These are phyloP conservation scores for Andrena cerasifolii DNA, from an alignment of 1,140 invertebrate genomes.

Conservation along the genomic window DNA sequence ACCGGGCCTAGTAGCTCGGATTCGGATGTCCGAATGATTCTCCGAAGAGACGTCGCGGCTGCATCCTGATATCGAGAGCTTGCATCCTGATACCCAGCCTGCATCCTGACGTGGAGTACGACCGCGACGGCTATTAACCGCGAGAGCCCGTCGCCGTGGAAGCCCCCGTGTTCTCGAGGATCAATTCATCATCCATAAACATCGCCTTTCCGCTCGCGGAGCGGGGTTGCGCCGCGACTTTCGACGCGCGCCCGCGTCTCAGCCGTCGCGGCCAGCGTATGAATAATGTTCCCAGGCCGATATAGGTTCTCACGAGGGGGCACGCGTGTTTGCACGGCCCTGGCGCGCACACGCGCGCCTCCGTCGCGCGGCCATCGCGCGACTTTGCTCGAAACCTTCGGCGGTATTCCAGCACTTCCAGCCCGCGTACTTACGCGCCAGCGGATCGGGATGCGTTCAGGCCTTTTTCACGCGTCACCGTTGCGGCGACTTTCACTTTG, in stretches of 20 bases:
- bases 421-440: conserved; percentile 6
- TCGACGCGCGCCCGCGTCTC: neutral
- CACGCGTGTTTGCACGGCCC: conserved; percentile 29
- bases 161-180: neutral
- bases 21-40: too few relatives aligned
- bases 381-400: conserved; percentile 38
- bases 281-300: conserved; percentile 18
- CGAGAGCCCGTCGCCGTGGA: too few relatives aligned
- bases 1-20: too few relatives aligned
- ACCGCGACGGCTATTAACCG: too few relatives aligned
- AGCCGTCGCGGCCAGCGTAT: neutral
- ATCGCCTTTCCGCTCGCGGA: neutral
- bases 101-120: too few relatives aligned
- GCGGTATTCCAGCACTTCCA: conserved; percentile 16
- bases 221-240: neutral
- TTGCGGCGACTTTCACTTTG: conserved; percentile 60
- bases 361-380: conserved; percentile 8
- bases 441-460: conserved; percentile 54
- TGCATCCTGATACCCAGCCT: too few relatives aligned
- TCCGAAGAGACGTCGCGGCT: too few relatives aligned
- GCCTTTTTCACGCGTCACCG: conserved; percentile 51
- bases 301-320: conserved; percentile 14
- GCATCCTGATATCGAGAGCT: too few relatives aligned
- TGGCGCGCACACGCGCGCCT: conserved; percentile 20
- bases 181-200: neutral